A percentile compares a stretch with the other conserved stretches of the same genome.
Evolutionary conservation across 2,888 invertebrate species (phyloP).

Genomic region (Nasonia oneida): DNA sequence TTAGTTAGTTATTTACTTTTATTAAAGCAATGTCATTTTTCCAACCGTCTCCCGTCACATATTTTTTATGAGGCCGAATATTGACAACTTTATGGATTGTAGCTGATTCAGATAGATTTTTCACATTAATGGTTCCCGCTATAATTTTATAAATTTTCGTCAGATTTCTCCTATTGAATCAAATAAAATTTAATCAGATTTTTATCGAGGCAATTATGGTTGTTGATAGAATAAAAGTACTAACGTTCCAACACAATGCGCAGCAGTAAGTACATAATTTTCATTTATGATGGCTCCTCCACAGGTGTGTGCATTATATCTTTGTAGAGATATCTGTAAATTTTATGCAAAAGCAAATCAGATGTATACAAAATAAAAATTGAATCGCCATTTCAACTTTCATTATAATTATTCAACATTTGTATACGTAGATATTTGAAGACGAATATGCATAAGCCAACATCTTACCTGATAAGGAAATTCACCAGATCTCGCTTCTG

Average conservation of each 20-base stretch:
- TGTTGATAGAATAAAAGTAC: neutral
- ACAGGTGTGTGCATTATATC: neutral
- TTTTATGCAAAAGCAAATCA: neutral
- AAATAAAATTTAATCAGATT: neutral
- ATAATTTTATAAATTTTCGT: neutral
- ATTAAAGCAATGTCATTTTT: neutral
- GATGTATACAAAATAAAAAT: no score
- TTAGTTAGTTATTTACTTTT: neutral
- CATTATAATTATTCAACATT: neutral
- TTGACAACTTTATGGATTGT: neutral
- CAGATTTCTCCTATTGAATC: neutral
- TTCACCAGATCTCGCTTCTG: neutral
- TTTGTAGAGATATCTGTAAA: neutral
- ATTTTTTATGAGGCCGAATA: neutral
- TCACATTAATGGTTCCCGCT: neutral
- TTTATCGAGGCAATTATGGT: neutral
- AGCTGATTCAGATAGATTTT: neutral
- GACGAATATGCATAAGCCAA: neutral
- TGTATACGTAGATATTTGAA: neutral
- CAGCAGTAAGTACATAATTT: conserved; percentile 2
- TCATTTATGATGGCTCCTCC: neutral
- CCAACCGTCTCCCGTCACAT: neutral
- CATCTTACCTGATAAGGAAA: conserved; percentile 12
- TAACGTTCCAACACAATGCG: neutral
- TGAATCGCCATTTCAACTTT: neutral